These are phyloP conservation scores for Ciona savignyi DNA, from an alignment of 23 tunicate species.

Conservation along the genomic window DNA sequence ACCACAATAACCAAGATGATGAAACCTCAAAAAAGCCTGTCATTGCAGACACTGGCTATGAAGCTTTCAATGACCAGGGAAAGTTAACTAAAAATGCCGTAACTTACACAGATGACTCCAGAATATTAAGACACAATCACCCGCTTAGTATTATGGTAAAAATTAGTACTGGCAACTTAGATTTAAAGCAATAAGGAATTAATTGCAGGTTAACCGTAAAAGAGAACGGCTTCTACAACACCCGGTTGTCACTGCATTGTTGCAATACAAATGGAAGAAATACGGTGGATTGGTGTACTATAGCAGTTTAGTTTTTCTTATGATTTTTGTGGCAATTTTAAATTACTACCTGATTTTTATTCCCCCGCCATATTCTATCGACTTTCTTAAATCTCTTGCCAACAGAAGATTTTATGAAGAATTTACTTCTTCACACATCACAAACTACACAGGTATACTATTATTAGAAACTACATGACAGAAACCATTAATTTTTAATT, in stretches of 20 bases:
- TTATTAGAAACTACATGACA: background rate
- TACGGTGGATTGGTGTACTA: conserved; percentile 80
- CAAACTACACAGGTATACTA: conserved; percentile 49
- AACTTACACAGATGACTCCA: conserved; percentile 50
- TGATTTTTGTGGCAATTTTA: conserved; percentile 44
- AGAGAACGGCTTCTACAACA: conserved; percentile 68
- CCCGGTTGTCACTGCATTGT: conserved; percentile 72
- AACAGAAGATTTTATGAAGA: conserved; percentile 58
- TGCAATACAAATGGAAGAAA: conserved; percentile 85
- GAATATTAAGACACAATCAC: conserved; percentile 63
- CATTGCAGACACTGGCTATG: conserved; percentile 23
- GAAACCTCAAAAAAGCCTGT: background rate
- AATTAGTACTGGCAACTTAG: background rate
- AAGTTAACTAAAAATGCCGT: conserved; percentile 39
- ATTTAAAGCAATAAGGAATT: background rate
- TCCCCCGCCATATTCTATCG: conserved; percentile 79
- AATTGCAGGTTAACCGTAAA: conserved; percentile 60
- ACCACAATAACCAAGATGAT: background rate
- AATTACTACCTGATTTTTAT: conserved; percentile 49
- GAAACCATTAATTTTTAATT: too few relatives aligned
- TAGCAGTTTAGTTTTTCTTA: conserved; percentile 37
- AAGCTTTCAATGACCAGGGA: conserved; percentile 73
- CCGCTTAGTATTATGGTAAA: conserved; percentile 83
- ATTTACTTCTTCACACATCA: conserved; percentile 26
- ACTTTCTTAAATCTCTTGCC: conserved; percentile 71